Percentiles rank a stretch among this genome's conserved stretches.
phyloP scores from a whole-genome alignment of 2,888 invertebrate genomes.

The Sesamia inferens region DNA sequence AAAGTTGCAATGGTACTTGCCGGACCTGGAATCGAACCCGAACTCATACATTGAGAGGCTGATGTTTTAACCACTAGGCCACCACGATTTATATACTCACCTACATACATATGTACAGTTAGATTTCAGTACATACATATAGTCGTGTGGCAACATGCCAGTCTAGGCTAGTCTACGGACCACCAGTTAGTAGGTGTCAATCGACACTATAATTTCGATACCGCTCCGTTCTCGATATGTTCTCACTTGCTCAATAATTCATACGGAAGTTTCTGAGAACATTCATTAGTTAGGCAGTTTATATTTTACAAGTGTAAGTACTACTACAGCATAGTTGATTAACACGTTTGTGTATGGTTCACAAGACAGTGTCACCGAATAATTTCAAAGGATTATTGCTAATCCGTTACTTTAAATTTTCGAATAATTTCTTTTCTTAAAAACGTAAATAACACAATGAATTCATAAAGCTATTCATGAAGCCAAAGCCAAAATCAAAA shows the following conservation, averaged over 20 bases:
- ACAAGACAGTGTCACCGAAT: too few relatives aligned
- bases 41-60: too few relatives aligned
- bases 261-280: conserved; percentile 9
- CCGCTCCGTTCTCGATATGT: conserved; percentile 7
- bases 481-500: too few relatives aligned
- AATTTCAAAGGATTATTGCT: too few relatives aligned
- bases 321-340: background rate
- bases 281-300: conserved; percentile 1
- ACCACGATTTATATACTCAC: too few relatives aligned
- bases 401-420: too few relatives aligned
- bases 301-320: background rate
- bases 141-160: conserved; percentile 40
- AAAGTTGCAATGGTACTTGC: too few relatives aligned
- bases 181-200: conserved; percentile 39
- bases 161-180: conserved; percentile 15
- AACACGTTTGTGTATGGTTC: background rate
- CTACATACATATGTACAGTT: background rate
- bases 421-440: too few relatives aligned
- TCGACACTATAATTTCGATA: conserved; percentile 42
- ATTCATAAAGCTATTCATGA: too few relatives aligned
- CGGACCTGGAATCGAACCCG: too few relatives aligned
- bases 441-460: too few relatives aligned
- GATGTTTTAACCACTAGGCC: too few relatives aligned
- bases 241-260: conserved; percentile 27
- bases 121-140: conserved; percentile 10